A percentile compares a stretch with the other conserved stretches of the same genome.
These are phyloP conservation scores for Ramphastos sulfuratus DNA, from an alignment of 2,113 vertebrate species.

Conservation along the genomic window DNA sequence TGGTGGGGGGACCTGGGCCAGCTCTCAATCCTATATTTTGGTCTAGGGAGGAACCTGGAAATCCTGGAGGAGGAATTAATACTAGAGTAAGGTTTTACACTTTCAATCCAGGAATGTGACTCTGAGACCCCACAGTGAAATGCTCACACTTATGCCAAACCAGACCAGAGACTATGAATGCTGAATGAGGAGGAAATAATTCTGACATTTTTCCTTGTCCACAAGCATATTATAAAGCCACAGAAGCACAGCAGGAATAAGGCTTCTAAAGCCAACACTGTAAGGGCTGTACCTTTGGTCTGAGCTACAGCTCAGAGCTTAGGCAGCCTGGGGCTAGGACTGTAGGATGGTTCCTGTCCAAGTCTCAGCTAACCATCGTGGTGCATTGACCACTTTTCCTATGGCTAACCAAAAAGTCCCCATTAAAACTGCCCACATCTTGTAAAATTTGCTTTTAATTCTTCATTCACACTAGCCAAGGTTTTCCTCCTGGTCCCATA, in stretches of 20 bases:
- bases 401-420: background rate
- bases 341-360: background rate
- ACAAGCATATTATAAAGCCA: background rate
- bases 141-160: background rate
- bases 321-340: background rate
- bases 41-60: background rate
- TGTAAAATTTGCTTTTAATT: background rate
- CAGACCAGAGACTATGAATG: background rate
- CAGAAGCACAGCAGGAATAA: background rate
- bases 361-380: background rate
- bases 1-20: background rate
- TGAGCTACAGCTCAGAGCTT: background rate
- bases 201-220: background rate
- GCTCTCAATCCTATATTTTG: background rate
- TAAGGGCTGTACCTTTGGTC: background rate
- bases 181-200: background rate
- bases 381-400: background rate
- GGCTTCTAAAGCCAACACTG: background rate
- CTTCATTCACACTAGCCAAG: background rate
- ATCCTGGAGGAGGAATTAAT: background rate
- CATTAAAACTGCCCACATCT: background rate
- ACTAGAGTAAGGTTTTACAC: background rate
- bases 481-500: background rate
- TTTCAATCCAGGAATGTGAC: background rate
- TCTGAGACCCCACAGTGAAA: background rate